Base-by-base conservation (phyloP, 2,888 invertebrate genomes). In the Drosophila basisetae region DNA sequence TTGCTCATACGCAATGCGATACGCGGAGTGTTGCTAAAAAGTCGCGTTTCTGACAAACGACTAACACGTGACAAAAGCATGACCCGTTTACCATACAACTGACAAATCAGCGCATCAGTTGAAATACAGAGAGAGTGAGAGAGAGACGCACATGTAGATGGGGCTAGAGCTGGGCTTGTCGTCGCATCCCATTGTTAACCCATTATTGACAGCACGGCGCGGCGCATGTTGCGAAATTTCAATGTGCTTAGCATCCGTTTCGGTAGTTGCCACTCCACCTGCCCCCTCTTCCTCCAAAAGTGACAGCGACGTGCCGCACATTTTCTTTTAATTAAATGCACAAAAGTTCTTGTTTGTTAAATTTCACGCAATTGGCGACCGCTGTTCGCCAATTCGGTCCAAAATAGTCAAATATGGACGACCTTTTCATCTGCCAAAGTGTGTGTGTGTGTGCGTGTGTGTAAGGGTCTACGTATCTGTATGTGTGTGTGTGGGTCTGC, bases 281-380 rank as follows among this genome's bases (percentile, higher is more conserved):
- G 13, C 25, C 16, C 16, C 22, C 25, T 16, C 16, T 4, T 4
- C 2, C 47, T 1, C 1, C 2, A 28, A 16, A 25, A 16, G 28
- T 30, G 25, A 31, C 49, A 37, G 43, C 41, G 33, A 13, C 33
- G 59, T 60, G 59, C 25, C 64, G 47, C 64, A 70, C 72, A 73
- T 78, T 84, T 80, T 77, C 49, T 72, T 84, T 82, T 84, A 84
- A 84, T 84, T 87, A 84, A 86, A 84, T 77, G 84, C 80, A 68
- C 30, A 70, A 82, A 80, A 84, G n/a, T 78, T 84, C 73, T 68
- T 49, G 59, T 55, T 66, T 41, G 72, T 68, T 65, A 72, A 75
- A 72, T 75, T 78, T 77, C 68, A 75, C 64, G 70, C 74, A 70
- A 74, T 67, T 54, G 66, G 55, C 67, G 50, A 66, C 47, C 53